Percentiles rank a stretch among this genome's conserved stretches.
These are phyloP conservation scores for Sinosuthora webbiana DNA, from an alignment of 2,113 vertebrate species.

Conservation along the genomic window DNA sequence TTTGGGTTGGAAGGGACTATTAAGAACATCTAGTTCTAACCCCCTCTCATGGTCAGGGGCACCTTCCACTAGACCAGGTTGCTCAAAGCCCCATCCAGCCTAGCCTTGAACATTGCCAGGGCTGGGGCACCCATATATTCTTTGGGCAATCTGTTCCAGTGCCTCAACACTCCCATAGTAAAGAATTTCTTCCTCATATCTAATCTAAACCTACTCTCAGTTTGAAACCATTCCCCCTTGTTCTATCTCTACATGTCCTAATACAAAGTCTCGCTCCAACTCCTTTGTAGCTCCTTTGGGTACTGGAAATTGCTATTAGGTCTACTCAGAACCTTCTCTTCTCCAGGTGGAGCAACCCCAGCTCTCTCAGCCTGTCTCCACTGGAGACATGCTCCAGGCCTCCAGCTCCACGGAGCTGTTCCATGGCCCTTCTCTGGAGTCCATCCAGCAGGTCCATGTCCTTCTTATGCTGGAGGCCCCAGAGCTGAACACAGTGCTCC, in stretches of 20 bases:
- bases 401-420: not conserved
- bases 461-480: not conserved
- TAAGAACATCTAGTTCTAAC: not conserved
- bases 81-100: not conserved
- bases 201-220: not conserved
- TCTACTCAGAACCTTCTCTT: not conserved
- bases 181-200: not conserved
- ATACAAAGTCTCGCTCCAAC: not conserved
- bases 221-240: not conserved
- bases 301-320: not conserved
- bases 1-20: not conserved
- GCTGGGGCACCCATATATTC: not conserved
- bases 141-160: not conserved
- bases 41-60: not conserved
- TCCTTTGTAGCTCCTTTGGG: not conserved
- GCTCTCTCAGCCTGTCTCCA: not conserved
- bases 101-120: not conserved
- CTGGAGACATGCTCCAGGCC: fast-evolving
- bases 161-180: not conserved
- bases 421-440: not conserved
- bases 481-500: not conserved
- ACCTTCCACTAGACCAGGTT: not conserved
- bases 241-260: no score
- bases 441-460: not conserved
- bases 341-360: not conserved